phyloP scores from a whole-genome alignment of 2,888 invertebrate species.

The Drymonia ruficornis region DNA sequence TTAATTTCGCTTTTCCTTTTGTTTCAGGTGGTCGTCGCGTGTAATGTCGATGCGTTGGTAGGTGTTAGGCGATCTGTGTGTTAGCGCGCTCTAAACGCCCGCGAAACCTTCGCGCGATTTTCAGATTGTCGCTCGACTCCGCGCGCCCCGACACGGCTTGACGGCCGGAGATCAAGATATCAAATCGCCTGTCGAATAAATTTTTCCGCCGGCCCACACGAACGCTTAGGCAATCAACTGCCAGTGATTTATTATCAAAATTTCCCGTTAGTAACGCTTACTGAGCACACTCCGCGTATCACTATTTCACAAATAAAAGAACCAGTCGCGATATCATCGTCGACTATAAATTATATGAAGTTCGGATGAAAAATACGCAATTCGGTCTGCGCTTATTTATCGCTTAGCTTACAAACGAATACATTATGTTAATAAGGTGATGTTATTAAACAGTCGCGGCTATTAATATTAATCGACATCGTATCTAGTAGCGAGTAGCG shows the following conservation, averaged over 20 bases:
- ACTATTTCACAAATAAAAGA: conserved; percentile 85
- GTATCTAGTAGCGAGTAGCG: conserved; percentile 37
- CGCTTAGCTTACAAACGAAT: conserved; percentile 72
- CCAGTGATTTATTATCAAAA: conserved; percentile 82
- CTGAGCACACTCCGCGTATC: conserved; percentile 83
- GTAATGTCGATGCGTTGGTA: conserved; percentile 71
- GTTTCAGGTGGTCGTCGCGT: conserved; percentile 82
- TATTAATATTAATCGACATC: conserved; percentile 52
- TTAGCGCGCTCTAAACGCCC: conserved; percentile 56
- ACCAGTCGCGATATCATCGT: conserved; percentile 83
- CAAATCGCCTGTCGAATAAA: conserved; percentile 76
- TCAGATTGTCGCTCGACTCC: conserved; percentile 49
- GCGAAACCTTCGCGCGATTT: conserved; percentile 36
- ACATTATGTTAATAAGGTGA: conserved; percentile 64
- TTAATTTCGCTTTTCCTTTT: conserved; percentile 85
- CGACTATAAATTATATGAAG: conserved; percentile 81
- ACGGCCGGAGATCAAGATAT: conserved; percentile 78
- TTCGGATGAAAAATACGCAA: conserved; percentile 81
- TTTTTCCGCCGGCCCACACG: conserved; percentile 79
- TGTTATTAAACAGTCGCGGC: conserved; percentile 58
- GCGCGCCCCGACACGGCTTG: conserved; percentile 53
- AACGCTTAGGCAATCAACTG: conserved; percentile 84
- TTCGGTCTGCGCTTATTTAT: conserved; percentile 80
- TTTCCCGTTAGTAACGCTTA: conserved; percentile 84
- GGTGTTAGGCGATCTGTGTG: conserved; percentile 54